Evolutionary conservation across 2,888 invertebrate species (phyloP).

Genomic region (Ormyrus pomaceus): DNA sequence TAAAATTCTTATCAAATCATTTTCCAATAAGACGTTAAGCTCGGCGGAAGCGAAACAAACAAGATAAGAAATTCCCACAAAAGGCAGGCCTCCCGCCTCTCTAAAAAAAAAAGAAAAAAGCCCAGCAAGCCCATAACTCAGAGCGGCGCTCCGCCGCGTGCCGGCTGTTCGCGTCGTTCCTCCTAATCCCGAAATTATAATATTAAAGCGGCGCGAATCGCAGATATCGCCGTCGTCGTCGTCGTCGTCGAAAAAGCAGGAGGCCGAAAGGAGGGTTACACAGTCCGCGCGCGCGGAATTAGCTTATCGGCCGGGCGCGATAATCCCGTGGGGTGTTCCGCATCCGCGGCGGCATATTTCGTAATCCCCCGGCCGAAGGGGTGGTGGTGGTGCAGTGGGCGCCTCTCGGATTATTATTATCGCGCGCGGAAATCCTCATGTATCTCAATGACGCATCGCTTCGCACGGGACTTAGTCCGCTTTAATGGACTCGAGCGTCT

Average conservation of each 20-base stretch:
- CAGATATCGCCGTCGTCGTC: no score
- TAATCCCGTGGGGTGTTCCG: constrained; percentile 56
- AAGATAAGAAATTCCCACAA: constrained; percentile 49
- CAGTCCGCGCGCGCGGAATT: constrained; percentile 63
- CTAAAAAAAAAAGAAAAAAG: background rate
- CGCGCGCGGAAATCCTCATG: constrained; percentile 63
- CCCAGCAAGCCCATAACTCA: background rate
- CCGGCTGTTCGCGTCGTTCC: constrained; percentile 23
- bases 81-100: background rate
- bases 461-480: constrained; percentile 73
- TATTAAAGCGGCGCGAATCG: constrained; percentile 27
- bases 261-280: background rate
- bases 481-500: constrained; percentile 70
- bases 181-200: constrained; percentile 55
- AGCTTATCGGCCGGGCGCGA: constrained; percentile 69
- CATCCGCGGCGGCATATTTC: constrained; percentile 30
- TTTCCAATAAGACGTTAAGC: constrained; percentile 40
- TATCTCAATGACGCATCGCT: constrained; percentile 73
- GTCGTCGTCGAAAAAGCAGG: no score
- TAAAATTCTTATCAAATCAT: constrained; percentile 30
- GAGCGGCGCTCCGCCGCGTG: constrained; percentile 3
- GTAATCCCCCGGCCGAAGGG: constrained; percentile 21
- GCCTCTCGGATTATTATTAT: constrained; percentile 68
- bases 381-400: constrained; percentile 37
- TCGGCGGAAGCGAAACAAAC: background rate